Evolutionary conservation across 2,113 vertebrate species (phyloP).

Genomic region (Syngnathus floridae): DNA sequence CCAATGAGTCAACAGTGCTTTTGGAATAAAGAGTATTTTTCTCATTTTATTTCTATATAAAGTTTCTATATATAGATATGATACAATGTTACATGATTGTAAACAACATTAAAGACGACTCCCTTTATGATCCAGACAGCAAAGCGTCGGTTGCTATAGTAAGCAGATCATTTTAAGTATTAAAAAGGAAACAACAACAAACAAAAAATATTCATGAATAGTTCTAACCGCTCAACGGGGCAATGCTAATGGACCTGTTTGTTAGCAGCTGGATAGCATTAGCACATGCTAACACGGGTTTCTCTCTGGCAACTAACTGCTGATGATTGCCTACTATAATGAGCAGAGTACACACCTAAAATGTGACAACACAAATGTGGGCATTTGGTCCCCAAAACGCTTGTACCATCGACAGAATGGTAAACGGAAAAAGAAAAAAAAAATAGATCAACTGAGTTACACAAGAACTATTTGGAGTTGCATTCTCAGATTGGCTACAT

Average conservation of each 20-base stretch:
- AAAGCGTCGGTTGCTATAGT: background rate
- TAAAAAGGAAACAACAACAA: background rate
- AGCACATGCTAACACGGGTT: background rate
- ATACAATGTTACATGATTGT: slow-evolving; percentile 1
- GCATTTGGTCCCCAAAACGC: background rate
- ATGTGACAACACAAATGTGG: background rate
- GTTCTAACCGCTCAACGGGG: background rate
- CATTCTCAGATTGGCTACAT: background rate
- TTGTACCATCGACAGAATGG: background rate
- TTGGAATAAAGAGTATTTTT: background rate
- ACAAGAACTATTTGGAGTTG: background rate
- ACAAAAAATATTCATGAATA: background rate
- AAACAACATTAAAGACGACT: background rate
- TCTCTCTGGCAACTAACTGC: background rate
- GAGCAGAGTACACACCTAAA: background rate
- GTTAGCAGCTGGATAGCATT: background rate
- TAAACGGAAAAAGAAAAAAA: background rate
- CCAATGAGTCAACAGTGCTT: no score
- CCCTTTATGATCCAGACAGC: slow-evolving; percentile 12
- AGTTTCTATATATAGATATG: slow-evolving; percentile 5
- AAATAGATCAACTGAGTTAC: background rate
- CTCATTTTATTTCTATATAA: slow-evolving; percentile 18
- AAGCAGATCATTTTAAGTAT: background rate
- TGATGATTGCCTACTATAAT: background rate
- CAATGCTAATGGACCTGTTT: background rate